Evolutionary conservation across 1,140 invertebrate genomes (phyloP), one percentile per base, ranked within the genome.

Genomic region (Meloidogyne chitwoodi): DNA sequence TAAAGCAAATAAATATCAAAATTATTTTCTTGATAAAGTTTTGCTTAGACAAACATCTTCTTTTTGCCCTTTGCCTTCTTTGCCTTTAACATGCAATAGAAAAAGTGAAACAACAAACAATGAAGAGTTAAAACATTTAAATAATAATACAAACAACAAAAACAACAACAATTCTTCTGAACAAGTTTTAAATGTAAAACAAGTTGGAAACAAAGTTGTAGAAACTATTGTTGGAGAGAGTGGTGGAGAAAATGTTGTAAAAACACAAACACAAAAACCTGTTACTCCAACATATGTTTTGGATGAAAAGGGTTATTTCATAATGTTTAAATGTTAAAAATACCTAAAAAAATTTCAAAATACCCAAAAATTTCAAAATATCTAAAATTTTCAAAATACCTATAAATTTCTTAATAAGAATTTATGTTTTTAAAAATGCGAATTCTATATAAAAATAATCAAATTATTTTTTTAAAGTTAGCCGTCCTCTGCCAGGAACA

Each of bases 401-500:
- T n/a, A n/a, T n/a, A n/a, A n/a, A n/a, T n/a, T n/a, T n/a, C n/a
- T n/a, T n/a, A n/a, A n/a, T n/a, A n/a, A n/a, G n/a, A n/a, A n/a
- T n/a, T n/a, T n/a, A n/a, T n/a, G n/a, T n/a, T n/a, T n/a, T n/a
- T n/a, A n/a, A n/a, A n/a, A n/a, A n/a, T n/a, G n/a, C n/a, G n/a
- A n/a, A n/a, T n/a, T n/a, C n/a, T n/a, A n/a, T n/a, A n/a, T n/a
- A n/a, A n/a, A n/a, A n/a, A n/a, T n/a, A n/a, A n/a, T n/a, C n/a
- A n/a, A n/a, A n/a, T n/a, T 8, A 6, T 38, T 0, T 10, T 24
- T n/a, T 44, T 69, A 29, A 16, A 41, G 24, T 27, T 26, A 11
- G 6, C 11, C 29, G 24, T 1, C 74, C 56, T 64, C 19, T 56
- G 4, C 80, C 83, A 6, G 83, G 68, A 22, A 76, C 64, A 22